Evolutionary conservation across 2,888 invertebrate species (phyloP), one percentile per base, ranked within the genome.

Genomic region (Alcis repandata): DNA sequence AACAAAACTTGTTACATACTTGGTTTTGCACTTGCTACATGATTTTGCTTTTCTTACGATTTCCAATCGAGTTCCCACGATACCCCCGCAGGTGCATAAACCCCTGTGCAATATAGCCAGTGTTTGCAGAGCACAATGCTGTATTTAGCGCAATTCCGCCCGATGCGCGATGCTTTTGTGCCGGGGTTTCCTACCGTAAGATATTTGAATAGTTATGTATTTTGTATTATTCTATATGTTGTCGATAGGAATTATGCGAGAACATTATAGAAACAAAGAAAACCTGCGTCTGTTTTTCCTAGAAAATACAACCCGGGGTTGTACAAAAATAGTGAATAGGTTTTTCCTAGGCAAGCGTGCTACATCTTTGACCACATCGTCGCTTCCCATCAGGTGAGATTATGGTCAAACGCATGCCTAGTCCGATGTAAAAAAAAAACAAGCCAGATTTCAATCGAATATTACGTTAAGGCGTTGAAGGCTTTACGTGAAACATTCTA

Each of bases 141-240:
- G 70, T 70, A 67, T 72, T 72, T 70, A 70, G 68, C 62, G 68
- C 63, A 57, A 61, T 61, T 66, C 65, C 64, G 46, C 41, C 32
- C 58, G 56, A 40, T 52, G 36, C 10, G 36, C 27, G 27, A 27
- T 43, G 68, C 59, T 54, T 58, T 67, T 63, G 51, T 67, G 52
- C 38, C 20, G 46, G 33, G 9, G 22, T 43, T 56, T 43, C 64
- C 59, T 45, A 36, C 20, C 48, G 53, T 36, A 51, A 65, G 52
- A 59, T 60, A 57, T 64, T 59, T 65, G 49, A 36, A 36, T 36
- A 51, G 19, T 36, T 38, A 33, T 45, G 11, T 17, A 17, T 33
- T 20, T 20, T 33, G 20, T 15, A 36, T 13, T 4, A 15, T 41
- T 41, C 41, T 17, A 8, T 22, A 46, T 46, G n/a, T n/a, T n/a